A percentile compares a stretch with the other conserved stretches of the same genome.
Conservation (phyloP, 1,140 invertebrate genomes). For the Trichonephila clavipes region DNA sequence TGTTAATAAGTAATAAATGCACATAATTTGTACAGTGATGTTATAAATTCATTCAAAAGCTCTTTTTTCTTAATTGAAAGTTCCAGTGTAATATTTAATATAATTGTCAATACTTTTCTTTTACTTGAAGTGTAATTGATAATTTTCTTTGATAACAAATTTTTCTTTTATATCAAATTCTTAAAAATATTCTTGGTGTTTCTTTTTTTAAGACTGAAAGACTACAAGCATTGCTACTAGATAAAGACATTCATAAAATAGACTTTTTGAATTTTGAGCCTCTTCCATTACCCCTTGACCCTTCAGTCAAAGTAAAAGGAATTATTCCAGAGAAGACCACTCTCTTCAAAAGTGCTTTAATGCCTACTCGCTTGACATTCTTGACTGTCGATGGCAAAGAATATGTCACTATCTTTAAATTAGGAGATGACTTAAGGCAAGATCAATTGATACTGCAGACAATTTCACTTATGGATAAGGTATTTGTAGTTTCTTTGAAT, state of each 20-base stretch:
- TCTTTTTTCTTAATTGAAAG: no score
- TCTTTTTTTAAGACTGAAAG: conserved; percentile 86
- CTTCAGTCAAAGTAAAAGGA: conserved; percentile 92
- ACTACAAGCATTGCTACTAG: conserved; percentile 90
- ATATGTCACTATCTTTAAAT: conserved; percentile 98
- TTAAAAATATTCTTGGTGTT: not conserved
- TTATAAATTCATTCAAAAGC: no score
- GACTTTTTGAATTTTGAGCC: conserved; percentile 96
- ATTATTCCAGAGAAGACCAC: conserved; percentile 92
- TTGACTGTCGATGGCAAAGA: conserved; percentile 89
- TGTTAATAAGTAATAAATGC: no score
- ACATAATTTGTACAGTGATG: no score
- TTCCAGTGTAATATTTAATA: no score
- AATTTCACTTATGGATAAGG: conserved; percentile 97
- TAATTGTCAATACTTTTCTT: not conserved
- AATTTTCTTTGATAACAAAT: not conserved
- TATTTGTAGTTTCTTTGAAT: conserved; percentile 73
- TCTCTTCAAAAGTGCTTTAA: conserved; percentile 97
- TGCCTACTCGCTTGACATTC: conserved; percentile 98
- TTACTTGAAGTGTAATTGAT: no score
- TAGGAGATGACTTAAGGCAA: conserved; percentile 98
- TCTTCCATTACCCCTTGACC: conserved; percentile 92
- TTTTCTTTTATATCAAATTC: not conserved
- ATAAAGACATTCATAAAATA: conserved; percentile 90
- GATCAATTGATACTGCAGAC: conserved; percentile 98